Conservation (phyloP, 30 jellyfish, hydroid and myxozoan species). For the Sanderia malayensis region DNA sequence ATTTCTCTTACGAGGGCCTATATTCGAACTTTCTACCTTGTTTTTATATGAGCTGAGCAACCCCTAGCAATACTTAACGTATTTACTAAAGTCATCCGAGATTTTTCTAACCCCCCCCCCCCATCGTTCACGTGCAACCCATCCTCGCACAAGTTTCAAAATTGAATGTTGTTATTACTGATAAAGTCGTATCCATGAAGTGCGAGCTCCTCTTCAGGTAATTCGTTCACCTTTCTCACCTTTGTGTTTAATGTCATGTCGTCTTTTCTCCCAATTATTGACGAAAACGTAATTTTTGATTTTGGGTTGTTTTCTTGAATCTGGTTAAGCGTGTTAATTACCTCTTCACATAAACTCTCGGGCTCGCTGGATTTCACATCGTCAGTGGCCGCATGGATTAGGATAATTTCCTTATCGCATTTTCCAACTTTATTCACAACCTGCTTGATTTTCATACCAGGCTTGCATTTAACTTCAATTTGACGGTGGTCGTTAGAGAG, state of each 20-base stretch:
- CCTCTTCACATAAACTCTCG: conserved; percentile 13
- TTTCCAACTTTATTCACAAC: background rate
- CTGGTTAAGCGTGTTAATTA: background rate
- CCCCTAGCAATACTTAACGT: background rate
- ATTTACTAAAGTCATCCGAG: background rate
- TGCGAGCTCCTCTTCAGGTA: conserved; percentile 11
- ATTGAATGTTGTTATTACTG: background rate
- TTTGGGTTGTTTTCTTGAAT: conserved; percentile 14
- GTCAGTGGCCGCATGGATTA: conserved; percentile 23
- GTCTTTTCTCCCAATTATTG: conserved; percentile 8
- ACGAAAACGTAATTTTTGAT: conserved; percentile 3
- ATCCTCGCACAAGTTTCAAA: background rate
- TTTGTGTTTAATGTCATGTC: conserved; percentile 3
- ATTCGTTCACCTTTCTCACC: background rate
- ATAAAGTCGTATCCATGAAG: conserved; percentile 11
- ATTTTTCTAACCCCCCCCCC: background rate
- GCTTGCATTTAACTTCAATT: background rate
- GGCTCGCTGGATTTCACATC: conserved; percentile 7
- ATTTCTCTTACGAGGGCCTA: background rate
- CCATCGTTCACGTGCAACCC: background rate
- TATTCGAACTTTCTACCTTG: background rate
- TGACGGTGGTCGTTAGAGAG: background rate
- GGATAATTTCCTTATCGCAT: background rate
- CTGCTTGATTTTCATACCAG: conserved; percentile 1
- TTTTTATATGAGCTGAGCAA: background rate